A percentile compares a stretch with the other conserved stretches of the same genome.
Evolutionary conservation across 2,888 invertebrate genomes (phyloP).

Genomic region (Cotesia congregata): DNA sequence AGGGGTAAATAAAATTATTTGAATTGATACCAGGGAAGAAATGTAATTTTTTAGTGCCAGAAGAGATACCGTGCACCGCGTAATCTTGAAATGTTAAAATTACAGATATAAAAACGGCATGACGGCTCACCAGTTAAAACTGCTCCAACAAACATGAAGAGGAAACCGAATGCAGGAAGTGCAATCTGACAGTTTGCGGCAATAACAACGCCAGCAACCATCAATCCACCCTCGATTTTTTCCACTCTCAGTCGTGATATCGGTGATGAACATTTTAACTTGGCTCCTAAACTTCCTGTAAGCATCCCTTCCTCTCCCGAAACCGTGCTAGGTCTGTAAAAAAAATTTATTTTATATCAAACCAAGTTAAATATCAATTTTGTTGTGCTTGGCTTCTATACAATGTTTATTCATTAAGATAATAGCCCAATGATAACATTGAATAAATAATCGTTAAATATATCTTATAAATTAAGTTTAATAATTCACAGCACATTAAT

Average conservation of each 20-base stretch:
- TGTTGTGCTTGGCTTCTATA: too few species aligned
- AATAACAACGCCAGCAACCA: conserved; percentile 83
- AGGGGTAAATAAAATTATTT: too few species aligned
- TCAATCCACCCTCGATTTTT: conserved; percentile 83
- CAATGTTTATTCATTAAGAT: too few species aligned
- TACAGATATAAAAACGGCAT: not conserved
- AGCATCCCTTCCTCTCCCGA: conserved; percentile 72
- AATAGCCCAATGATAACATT: too few species aligned
- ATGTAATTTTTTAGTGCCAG: not conserved
- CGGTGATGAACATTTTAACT: conserved; percentile 75
- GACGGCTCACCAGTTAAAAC: conserved; percentile 78
- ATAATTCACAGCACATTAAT: too few species aligned
- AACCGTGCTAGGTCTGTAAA: conserved; percentile 75
- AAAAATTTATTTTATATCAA: conserved; percentile 38
- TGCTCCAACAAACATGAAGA: conserved; percentile 82
- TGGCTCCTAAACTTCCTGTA: conserved; percentile 60
- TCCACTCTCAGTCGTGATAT: conserved; percentile 81
- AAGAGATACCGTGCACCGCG: not conserved
- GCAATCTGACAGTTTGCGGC: conserved; percentile 85
- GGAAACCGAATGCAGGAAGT: conserved; percentile 82
- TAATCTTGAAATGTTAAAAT: not conserved
- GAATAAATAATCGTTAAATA: too few species aligned
- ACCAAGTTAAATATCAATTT: too few species aligned
- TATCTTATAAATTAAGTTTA: too few species aligned
- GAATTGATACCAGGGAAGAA: too few species aligned